Base-by-base conservation (phyloP, 2,113 vertebrate species). In the Diadophis punctatus region DNA sequence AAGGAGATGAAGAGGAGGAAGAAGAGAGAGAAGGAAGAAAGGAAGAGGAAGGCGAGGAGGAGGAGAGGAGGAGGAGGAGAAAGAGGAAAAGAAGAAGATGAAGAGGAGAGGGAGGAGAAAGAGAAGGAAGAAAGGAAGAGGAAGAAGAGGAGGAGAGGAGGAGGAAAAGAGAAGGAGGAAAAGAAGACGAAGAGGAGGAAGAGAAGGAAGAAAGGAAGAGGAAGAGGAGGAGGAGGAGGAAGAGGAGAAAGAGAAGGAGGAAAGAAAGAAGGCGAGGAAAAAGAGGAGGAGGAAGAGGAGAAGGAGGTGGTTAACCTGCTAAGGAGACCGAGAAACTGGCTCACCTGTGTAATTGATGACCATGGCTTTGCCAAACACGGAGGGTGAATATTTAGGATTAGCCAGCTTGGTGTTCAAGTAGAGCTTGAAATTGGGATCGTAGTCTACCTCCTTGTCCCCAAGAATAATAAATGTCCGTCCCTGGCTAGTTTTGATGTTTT, bases 291-390 rank as follows among this genome's bases (percentile, higher is more conserved):
- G 2, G 55, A 56, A 25, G 14, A 10, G 16, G 3, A 43, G 6
- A 18, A 39, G 20, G 51, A 74, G 56, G 20, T 0, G 14, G 49
- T 18, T 30, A n/a, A 8, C 3, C 51, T n/a, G 20, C n/a, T 22
- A 48, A 6, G 63, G 30, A 85, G 93, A 68, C n/a, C 0, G 7
- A 68, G 0, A 0, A 0, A 53, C 58, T 1, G 58, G 2, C 98
- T 98, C 94, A 99, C 99, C 99, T 6, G 99, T 99, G 27, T 99
- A 99, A 93, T 99, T 99, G 94, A 99, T 99, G 95, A 99, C 99
- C 98, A 99, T 98, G 93, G 99, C 98, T 96, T 99, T 99, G 91
- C 99, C 99, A 95, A 99, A 99, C 93, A 99, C 98, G 0, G 99
- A 98, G 0, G 99, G 99, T 4, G 98, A 97, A 95, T 98, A 99